Evolutionary conservation across 92 coral and sea anemone species (phyloP), one percentile per base, ranked within the genome.

Genomic region (Chrysogorgia sp.): DNA sequence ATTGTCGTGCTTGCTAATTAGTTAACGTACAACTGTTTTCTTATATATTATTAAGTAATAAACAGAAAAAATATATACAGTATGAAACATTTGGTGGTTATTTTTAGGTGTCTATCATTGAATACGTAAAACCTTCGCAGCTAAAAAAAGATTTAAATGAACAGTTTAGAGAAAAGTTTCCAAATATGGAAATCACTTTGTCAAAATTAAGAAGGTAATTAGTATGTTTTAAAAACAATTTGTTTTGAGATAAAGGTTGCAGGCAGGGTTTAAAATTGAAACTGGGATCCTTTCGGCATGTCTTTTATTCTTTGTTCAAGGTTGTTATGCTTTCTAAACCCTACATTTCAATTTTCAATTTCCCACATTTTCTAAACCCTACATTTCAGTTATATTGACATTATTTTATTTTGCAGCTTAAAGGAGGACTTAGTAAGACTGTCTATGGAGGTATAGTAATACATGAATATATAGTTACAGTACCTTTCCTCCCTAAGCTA

Each of bases 71-170:
- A 37, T 4, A 37, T 4, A 12, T 37, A 37, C 43, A 37, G 12
- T 37, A 37, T 37, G 12, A 37, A 5, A 37, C 6, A 4, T 4
- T 37, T 37, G 5, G 43, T 37, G 43, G 43, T 37, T 37, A 12
- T 37, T 37, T 12, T 37, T 55, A 96, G 99, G 99, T 96, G 20
- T 96, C 99, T 0, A 89, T 92, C 63, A 89, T 90, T 58, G 97
- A 92, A 9, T 96, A 96, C 81, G 97, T 93, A 40, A 96, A 90
- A 74, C 99, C 99, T 13, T 96, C 97, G 59, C 97, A 96, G 76
- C 85, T 96, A 65, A 96, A 96, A 80, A 96, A 96, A 57, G 99
- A 96, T 80, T 82, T 96, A 50, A 96, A 96, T 88, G 99, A 96
- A 80, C 91, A 93, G 40, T 96, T 96, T 79, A 88, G 87, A 70